phyloP scores from a whole-genome alignment of 2,797 vertebrate genomes.

The Microctenopoma stevenorrisi region DNA sequence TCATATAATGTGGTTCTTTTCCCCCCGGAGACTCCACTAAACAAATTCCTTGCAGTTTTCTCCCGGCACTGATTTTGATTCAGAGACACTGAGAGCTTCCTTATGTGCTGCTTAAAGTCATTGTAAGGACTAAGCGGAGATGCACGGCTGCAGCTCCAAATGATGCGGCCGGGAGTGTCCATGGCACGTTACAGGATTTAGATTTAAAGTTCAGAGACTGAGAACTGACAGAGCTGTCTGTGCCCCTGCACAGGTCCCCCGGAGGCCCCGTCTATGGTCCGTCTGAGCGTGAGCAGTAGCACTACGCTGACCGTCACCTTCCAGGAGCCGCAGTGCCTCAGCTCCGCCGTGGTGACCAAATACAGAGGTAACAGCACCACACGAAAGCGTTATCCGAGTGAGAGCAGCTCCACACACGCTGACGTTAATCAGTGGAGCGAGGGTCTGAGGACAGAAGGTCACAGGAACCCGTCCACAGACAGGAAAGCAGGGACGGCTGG shows the following conservation, averaged over 20 bases:
- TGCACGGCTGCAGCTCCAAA: background rate
- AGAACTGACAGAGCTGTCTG: no score
- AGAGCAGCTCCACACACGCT: no score
- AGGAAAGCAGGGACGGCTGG: background rate
- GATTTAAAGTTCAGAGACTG: no score
- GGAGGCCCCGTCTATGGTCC: constrained; percentile 89
- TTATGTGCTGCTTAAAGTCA: background rate
- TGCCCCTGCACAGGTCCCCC: constrained; percentile 85
- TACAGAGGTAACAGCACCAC: constrained; percentile 88
- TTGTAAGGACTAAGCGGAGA: background rate
- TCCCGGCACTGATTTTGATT: background rate
- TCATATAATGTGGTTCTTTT: background rate
- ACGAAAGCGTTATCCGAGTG: no score
- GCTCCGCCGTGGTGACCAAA: constrained; percentile 93
- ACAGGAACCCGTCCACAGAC: background rate
- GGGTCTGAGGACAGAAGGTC: no score
- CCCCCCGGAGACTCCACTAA: background rate
- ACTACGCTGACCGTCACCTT: constrained; percentile 93
- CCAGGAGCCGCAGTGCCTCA: constrained; percentile 92
- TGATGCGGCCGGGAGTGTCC: background rate
- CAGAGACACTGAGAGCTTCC: background rate
- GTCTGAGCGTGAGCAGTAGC: constrained; percentile 91
- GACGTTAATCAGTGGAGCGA: no score
- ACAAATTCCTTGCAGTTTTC: background rate
- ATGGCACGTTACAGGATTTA: background rate